Evolutionary conservation across 1,140 invertebrate genomes (phyloP), one percentile per base, ranked within the genome.

Genomic region (Drosophila repleta): DNA sequence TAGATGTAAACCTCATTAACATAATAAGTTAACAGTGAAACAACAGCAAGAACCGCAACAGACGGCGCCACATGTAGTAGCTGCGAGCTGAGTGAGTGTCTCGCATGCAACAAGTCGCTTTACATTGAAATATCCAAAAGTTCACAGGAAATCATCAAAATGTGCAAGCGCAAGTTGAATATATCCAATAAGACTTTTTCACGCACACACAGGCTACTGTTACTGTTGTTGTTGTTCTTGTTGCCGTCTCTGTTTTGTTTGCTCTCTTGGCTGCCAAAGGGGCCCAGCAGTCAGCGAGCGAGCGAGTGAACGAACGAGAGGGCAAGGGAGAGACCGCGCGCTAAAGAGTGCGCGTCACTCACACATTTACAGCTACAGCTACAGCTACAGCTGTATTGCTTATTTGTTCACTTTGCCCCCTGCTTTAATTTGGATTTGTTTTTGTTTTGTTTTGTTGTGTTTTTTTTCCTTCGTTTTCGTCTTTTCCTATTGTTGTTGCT

Each of bases 81-180:
- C 5, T 4, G 4, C 37, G 0, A 20, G 15, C 10, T 24, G n/a
- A 20, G 17, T 55, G n/a, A 20, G 17, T 55, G 20, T 76, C 41
- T 79, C 52, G 67, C 83, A 87, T 88, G 83, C 83, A 88, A 88
- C 83, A 88, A 88, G 83, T 88, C 77, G 41, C 80, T 74, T 74
- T 55, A 70, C 76, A 68, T 77, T 76, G 76, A 79, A 77, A 80
- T 84, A 89, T 83, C 83, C 81, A 89, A 89, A 74, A 63, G 60
- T 74, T 88, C 64, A 90, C 83, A 88, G 83, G 83, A 84, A 88
- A 88, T 67, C 83, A 88, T 89, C 79, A 88, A 85, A 84, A 78
- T 69, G 76, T 71, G 83, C 80, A 90, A 72, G 84, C 73, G 63
- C 63, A 70, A 74, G 58, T 75, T 52, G 46, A 61, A 43, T 17